Evolutionary conservation across 2,113 vertebrate genomes (phyloP), one percentile per base, ranked within the genome.

Genomic region (Regulus satrapa): DNA sequence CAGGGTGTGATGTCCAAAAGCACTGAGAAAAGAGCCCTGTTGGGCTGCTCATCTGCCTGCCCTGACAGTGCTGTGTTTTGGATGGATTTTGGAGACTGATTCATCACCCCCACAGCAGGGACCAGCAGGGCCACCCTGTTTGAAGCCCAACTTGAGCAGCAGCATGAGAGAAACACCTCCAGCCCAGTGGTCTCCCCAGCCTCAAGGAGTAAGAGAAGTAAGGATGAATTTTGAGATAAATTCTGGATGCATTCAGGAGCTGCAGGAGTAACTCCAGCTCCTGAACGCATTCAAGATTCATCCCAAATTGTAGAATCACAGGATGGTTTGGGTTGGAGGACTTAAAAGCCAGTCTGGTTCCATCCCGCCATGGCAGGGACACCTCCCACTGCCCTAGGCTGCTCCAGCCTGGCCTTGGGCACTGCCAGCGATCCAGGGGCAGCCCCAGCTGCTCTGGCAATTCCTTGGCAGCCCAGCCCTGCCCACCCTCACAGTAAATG

Each of bases 121-220:
- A 18, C 19, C 45, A 11, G 34, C 19, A 11, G 32, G 24, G 19
- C n/a, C 16, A 9, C 19, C 18, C 51, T 8, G 10, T 2, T 2
- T 36, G 40, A 41, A 59, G 29, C 64, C n/a, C 51, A 31, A 0
- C 18, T 12, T 4, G 15, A 6, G 49, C 64, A n/a, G 18, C 5
- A 46, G 23, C 1, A 0, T 6, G 31, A 54, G 12, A 34, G 46
- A 15, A 75, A 5, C 3, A 1, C 10, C 59, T 21, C 29, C 51
- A 71, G 43, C 75, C 32, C 78, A 16, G 36, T 3, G 31, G 18
- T 29, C 31, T 63, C 51, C 38, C 13, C 23, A 32, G 20, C 8
- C 40, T 29, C 29, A 3, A 2, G 3, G 17, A 61, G 8, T 15
- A 3, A 26, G 29, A 61, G 45, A 29, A 8, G 8, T 9, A 8